A percentile compares a stretch with the other conserved stretches of the same genome.
phyloP scores from a whole-genome alignment of 2,113 vertebrate species.

The Triplophysa dalaica region DNA sequence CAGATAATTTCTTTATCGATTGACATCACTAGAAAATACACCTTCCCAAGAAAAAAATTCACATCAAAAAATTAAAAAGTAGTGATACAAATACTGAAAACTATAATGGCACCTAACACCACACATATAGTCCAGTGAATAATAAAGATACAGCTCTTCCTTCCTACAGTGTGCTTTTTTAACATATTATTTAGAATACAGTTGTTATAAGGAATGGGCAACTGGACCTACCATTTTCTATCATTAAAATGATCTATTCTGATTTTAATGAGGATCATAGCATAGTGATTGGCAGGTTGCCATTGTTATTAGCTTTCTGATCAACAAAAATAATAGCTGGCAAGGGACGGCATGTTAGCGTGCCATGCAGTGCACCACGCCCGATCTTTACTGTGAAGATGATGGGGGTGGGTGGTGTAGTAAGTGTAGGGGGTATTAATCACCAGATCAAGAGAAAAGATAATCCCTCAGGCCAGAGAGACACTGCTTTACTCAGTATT shows the following conservation, averaged over 20 bases:
- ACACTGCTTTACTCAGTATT: slow-evolving; percentile 47
- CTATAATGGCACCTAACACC: slow-evolving; percentile 77
- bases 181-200: neutral
- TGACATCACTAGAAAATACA: slow-evolving; percentile 62
- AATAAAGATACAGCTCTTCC: slow-evolving; percentile 57
- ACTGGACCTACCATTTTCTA: slow-evolving; percentile 47
- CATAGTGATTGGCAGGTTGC: slow-evolving; percentile 59
- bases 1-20: too few species aligned
- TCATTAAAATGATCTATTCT: slow-evolving; percentile 45
- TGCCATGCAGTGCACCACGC: slow-evolving; percentile 61
- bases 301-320: slow-evolving; percentile 45
- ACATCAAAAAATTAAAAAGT: slow-evolving; percentile 75
- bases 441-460: slow-evolving; percentile 71
- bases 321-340: slow-evolving; percentile 54
- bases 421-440: slow-evolving; percentile 67
- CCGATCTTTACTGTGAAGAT: slow-evolving; percentile 59
- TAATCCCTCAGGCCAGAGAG: slow-evolving; percentile 41
- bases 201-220: neutral
- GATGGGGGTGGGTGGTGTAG: slow-evolving; percentile 61
- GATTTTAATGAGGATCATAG: slow-evolving; percentile 49
- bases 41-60: slow-evolving; percentile 74
- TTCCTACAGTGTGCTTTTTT: neutral
- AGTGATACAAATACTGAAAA: slow-evolving; percentile 78
- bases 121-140: slow-evolving; percentile 71
- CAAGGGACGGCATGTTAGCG: slow-evolving; percentile 30